Conservation (phyloP, 2,888 invertebrate genomes). For the Gasteruption jaculator region DNA sequence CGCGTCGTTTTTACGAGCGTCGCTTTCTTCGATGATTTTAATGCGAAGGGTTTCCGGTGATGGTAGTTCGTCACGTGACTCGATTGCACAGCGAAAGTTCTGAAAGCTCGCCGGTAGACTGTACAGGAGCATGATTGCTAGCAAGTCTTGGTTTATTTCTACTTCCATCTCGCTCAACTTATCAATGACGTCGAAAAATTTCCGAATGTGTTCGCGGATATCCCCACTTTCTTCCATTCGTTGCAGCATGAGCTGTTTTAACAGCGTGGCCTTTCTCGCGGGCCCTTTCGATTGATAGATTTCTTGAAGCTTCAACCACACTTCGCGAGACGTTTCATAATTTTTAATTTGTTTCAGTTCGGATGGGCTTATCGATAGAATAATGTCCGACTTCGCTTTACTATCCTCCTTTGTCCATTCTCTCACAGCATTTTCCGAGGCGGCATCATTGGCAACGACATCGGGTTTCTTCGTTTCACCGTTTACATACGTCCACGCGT, state of each 20-base stretch:
- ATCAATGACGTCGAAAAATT: constrained; percentile 13
- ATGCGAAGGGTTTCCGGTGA: constrained; percentile 14
- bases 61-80: constrained; percentile 15
- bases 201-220: constrained; percentile 11
- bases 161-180: constrained; percentile 15
- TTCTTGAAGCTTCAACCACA: constrained; percentile 10
- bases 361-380: constrained; percentile 9
- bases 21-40: constrained; percentile 16
- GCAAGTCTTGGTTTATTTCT: constrained; percentile 12
- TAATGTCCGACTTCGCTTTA: constrained; percentile 15
- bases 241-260: constrained; percentile 8
- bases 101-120: constrained; percentile 15
- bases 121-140: constrained; percentile 12
- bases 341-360: constrained; percentile 14
- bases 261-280: constrained; percentile 9
- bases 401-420: constrained; percentile 8
- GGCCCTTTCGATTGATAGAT: constrained; percentile 12
- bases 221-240: constrained; percentile 12
- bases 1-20: constrained; percentile 9
- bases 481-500: constrained; percentile 8
- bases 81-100: constrained; percentile 15
- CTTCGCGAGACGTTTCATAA: constrained; percentile 6
- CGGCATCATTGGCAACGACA: background rate
- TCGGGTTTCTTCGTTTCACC: constrained; percentile 3
- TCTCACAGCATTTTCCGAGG: background rate